Conservation (phyloP, 2,888 invertebrate genomes). For the Lordiphosa fenestrarum region DNA sequence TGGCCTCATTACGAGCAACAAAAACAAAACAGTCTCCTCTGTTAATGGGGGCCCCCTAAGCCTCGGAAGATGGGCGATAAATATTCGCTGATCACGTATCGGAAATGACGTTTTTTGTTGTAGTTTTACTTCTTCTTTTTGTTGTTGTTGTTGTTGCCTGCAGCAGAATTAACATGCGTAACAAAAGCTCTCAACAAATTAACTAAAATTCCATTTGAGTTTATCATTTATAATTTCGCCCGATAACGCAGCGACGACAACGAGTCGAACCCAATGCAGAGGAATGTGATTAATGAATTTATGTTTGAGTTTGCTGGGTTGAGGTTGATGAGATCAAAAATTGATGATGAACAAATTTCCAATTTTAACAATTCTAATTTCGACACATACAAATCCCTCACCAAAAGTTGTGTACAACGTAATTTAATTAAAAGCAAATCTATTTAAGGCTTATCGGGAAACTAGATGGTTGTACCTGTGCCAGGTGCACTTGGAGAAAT, state of each 20-base stretch:
- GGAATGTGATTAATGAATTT: conserved; percentile 54
- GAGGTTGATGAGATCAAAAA: conserved; percentile 4
- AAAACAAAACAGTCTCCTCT: conserved; percentile 17
- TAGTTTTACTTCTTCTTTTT: conserved; percentile 4
- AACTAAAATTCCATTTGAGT: conserved; percentile 39
- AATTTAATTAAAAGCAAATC: conserved; percentile 66
- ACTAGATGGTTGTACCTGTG: neutral
- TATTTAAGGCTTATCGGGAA: conserved; percentile 17
- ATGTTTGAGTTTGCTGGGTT: conserved; percentile 31
- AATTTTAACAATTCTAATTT: conserved; percentile 70
- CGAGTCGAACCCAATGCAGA: neutral
- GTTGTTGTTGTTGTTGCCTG: neutral
- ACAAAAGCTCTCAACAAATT: conserved; percentile 16
- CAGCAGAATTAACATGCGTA: conserved; percentile 48
- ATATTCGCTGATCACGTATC: conserved; percentile 73
- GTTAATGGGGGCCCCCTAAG: conserved; percentile 24
- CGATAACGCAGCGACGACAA: conserved; percentile 23
- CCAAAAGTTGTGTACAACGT: conserved; percentile 39
- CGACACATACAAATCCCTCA: conserved; percentile 45
- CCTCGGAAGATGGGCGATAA: conserved; percentile 64
- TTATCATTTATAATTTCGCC: conserved; percentile 45
- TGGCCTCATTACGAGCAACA: conserved; percentile 63
- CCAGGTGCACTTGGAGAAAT: too few relatives aligned
- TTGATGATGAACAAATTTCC: conserved; percentile 34
- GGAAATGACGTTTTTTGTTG: conserved; percentile 32